Evolutionary conservation across 30 jellyfish, hydroid and myxozoan species (phyloP).

Genomic region (Cassiopea xamachana): DNA sequence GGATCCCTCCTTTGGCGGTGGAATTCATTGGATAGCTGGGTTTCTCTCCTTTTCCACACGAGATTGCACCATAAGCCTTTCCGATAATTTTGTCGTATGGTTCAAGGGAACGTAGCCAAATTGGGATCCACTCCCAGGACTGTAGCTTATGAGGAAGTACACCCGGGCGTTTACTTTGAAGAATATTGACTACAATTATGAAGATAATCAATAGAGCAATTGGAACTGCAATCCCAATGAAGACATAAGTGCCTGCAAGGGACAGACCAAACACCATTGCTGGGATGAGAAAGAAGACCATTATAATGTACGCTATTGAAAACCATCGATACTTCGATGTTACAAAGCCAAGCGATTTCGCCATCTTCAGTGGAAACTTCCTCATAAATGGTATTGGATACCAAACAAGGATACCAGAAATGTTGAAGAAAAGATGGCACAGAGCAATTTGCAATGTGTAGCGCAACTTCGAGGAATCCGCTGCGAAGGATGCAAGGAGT

Average conservation of each 20-base stretch:
- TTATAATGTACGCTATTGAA: slow-evolving; percentile 66
- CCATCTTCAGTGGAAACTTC: slow-evolving; percentile 79
- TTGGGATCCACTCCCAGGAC: slow-evolving; percentile 89
- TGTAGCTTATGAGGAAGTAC: slow-evolving; percentile 55
- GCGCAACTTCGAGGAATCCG: slow-evolving; percentile 62
- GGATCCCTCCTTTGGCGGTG: too few species aligned
- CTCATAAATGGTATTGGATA: slow-evolving; percentile 89
- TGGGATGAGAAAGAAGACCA: slow-evolving; percentile 77
- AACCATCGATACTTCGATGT: slow-evolving; percentile 95
- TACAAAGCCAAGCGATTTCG: slow-evolving; percentile 83
- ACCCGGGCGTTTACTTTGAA: slow-evolving; percentile 67
- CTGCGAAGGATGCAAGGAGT: slow-evolving; percentile 91
- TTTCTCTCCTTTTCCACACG: not conserved
- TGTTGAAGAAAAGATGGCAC: slow-evolving; percentile 93
- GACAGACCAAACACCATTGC: slow-evolving; percentile 79
- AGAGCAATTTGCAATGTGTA: slow-evolving; percentile 86
- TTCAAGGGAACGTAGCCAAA: slow-evolving; percentile 74
- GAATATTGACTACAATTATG: slow-evolving; percentile 55
- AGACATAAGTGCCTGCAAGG: slow-evolving; percentile 72
- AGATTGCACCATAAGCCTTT: not conserved
- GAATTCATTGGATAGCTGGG: too few species aligned
- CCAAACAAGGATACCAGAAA: slow-evolving; percentile 88
- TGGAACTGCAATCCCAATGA: slow-evolving; percentile 70
- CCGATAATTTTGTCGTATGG: slow-evolving; percentile 76
- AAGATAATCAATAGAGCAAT: slow-evolving; percentile 36